Evolutionary conservation across 2,888 invertebrate species (phyloP).

Genomic region (Ephialtes manifestator): DNA sequence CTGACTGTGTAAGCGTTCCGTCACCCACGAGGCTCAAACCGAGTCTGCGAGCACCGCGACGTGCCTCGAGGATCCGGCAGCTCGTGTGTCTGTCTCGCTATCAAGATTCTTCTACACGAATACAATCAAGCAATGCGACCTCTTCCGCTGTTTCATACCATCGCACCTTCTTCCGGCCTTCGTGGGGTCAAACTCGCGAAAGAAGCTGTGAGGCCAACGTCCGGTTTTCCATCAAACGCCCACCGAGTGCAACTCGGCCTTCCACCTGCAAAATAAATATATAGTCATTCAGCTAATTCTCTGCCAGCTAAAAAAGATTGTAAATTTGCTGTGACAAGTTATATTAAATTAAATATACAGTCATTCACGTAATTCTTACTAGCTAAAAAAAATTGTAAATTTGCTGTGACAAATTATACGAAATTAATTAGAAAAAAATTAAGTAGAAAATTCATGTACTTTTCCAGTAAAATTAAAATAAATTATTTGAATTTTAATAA

Average conservation of each 20-base stretch:
- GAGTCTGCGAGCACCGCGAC: conserved; percentile 39
- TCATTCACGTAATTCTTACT: not conserved
- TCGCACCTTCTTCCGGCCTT: conserved; percentile 64
- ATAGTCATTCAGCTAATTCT: not conserved
- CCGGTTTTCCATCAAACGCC: conserved; percentile 36
- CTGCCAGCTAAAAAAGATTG: not conserved
- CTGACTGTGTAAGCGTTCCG: conserved; percentile 25
- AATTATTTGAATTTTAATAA: too few relatives aligned
- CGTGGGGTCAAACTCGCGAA: conserved; percentile 42
- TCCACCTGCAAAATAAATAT: conserved; percentile 38
- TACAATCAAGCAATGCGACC: conserved; percentile 12
- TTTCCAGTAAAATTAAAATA: too few relatives aligned
- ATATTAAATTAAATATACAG: too few relatives aligned
- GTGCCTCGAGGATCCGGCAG: conserved; percentile 1
- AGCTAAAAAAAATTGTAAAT: not conserved
- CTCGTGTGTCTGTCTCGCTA: conserved; percentile 33
- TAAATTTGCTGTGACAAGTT: too few relatives aligned
- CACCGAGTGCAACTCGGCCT: conserved; percentile 36
- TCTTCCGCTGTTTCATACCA: conserved; percentile 45
- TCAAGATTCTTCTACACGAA: conserved; percentile 35
- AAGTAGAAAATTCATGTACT: too few relatives aligned
- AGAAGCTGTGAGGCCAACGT: conserved; percentile 24
- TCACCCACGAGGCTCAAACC: conserved; percentile 48
- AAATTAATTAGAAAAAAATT: too few relatives aligned
- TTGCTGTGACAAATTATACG: too few relatives aligned